Evolutionary conservation across 2,888 invertebrate species (phyloP).

Genomic region (Drosophila incognita): DNA sequence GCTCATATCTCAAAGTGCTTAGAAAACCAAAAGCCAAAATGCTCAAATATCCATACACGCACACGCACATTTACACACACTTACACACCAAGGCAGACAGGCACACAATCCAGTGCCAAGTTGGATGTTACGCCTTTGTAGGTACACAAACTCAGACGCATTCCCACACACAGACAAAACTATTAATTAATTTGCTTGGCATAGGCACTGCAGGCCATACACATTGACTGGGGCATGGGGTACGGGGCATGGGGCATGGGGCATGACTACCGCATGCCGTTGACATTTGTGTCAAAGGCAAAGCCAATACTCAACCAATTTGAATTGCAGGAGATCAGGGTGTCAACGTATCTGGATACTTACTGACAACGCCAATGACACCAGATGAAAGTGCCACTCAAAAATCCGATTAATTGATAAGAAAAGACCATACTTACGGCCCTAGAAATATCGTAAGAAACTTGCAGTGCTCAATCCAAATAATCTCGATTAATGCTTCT

Average conservation of each 20-base stretch:
- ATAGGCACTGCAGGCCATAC: slow-evolving; percentile 56
- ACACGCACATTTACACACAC: slow-evolving; percentile 8
- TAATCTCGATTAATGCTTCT: background rate
- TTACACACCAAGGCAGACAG: slow-evolving; percentile 1
- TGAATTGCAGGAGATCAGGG: slow-evolving; percentile 22
- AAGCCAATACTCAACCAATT: slow-evolving; percentile 53
- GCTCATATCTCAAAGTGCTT: slow-evolving; percentile 61
- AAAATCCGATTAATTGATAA: background rate
- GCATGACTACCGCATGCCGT: slow-evolving; percentile 54
- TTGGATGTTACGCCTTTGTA: slow-evolving; percentile 6
- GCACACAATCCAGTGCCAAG: slow-evolving; percentile 1
- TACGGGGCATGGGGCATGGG: slow-evolving; percentile 11
- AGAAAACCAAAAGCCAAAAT: slow-evolving; percentile 72
- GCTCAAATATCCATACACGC: slow-evolving; percentile 27
- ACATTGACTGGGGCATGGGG: slow-evolving; percentile 32
- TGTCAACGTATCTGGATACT: slow-evolving; percentile 25
- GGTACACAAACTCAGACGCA: background rate
- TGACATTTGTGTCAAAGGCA: slow-evolving; percentile 69
- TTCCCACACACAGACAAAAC: slow-evolving; percentile 36
- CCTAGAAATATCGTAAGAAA: background rate
- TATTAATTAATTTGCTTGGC: slow-evolving; percentile 74
- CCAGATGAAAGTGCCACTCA: slow-evolving; percentile 8
- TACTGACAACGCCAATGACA: slow-evolving; percentile 4
- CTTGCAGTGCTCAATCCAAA: background rate
- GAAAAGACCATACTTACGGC: background rate